Evolutionary conservation across 1,140 invertebrate species (phyloP).

Genomic region (Lamellibrachia luymesi): DNA sequence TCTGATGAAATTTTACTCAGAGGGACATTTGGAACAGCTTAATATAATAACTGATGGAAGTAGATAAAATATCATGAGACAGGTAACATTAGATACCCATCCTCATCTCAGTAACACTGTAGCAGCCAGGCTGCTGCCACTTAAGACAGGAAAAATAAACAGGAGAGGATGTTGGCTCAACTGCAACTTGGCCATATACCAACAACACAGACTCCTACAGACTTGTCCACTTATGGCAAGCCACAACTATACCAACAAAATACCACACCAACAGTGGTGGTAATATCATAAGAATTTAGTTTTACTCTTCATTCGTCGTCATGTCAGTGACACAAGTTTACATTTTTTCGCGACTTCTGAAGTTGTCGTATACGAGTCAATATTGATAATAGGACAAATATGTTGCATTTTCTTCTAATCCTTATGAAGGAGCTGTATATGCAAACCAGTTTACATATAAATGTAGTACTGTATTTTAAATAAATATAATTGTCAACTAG

Average conservation of each 20-base stretch:
- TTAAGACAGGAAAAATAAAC: background rate
- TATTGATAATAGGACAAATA: too few species aligned
- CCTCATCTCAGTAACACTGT: background rate
- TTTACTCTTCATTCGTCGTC: background rate
- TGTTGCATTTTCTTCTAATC: too few species aligned
- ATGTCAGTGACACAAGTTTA: background rate
- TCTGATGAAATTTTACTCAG: too few species aligned
- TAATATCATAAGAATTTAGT: background rate
- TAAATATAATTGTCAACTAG: background rate
- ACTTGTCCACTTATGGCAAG: background rate
- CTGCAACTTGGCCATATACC: background rate
- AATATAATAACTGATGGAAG: background rate
- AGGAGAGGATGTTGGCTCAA: background rate
- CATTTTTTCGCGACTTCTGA: too few species aligned
- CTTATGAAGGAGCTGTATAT: too few species aligned
- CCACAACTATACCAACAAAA: background rate
- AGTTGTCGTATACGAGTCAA: too few species aligned
- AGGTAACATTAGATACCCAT: background rate
- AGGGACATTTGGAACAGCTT: background rate
- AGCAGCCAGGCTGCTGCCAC: background rate
- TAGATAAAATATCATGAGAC: background rate
- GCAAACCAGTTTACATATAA: too few species aligned
- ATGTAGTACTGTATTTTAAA: too few species aligned
- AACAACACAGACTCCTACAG: background rate
- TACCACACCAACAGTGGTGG: too few species aligned